Conservation (phyloP, 2,797 vertebrate genomes). For the Selene dorsalis region DNA sequence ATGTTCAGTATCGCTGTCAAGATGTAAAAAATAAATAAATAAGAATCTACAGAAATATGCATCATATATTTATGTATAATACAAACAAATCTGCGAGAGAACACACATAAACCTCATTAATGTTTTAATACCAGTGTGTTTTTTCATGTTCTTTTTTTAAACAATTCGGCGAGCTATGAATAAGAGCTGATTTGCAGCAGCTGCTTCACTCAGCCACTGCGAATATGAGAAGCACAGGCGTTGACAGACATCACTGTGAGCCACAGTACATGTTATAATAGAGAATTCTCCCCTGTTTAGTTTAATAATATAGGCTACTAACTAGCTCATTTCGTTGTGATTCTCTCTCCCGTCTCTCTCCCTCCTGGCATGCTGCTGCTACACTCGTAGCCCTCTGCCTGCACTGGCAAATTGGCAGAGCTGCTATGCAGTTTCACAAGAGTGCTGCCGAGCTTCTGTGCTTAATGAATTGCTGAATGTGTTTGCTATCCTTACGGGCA, state of each 20-base stretch:
- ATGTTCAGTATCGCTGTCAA: slow-evolving; percentile 10
- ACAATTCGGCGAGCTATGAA: slow-evolving; percentile 33
- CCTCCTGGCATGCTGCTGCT: slow-evolving; percentile 49
- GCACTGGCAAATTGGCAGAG: slow-evolving; percentile 77
- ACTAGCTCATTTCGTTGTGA: slow-evolving; percentile 73
- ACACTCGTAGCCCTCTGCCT: slow-evolving; percentile 62
- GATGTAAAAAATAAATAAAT: neutral
- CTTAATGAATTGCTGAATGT: slow-evolving; percentile 83
- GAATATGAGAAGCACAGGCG: slow-evolving; percentile 52
- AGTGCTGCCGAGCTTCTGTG: slow-evolving; percentile 73
- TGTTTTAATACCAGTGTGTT: neutral
- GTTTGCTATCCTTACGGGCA: slow-evolving; percentile 80
- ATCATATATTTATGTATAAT: neutral
- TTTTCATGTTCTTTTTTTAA: neutral
- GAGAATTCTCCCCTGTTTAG: slow-evolving; percentile 68
- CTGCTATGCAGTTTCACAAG: slow-evolving; percentile 72
- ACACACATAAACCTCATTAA: neutral
- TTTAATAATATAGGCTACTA: slow-evolving; percentile 70
- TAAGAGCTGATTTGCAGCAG: slow-evolving; percentile 54
- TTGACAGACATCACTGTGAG: slow-evolving; percentile 51
- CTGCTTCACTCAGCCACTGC: slow-evolving; percentile 23
- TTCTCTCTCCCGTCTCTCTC: slow-evolving; percentile 34
- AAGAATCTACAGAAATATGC: neutral
- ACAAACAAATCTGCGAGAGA: neutral
- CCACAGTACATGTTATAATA: slow-evolving; percentile 56